phyloP scores from a whole-genome alignment of 2,113 vertebrate genomes.

The Anas platyrhynchos region DNA sequence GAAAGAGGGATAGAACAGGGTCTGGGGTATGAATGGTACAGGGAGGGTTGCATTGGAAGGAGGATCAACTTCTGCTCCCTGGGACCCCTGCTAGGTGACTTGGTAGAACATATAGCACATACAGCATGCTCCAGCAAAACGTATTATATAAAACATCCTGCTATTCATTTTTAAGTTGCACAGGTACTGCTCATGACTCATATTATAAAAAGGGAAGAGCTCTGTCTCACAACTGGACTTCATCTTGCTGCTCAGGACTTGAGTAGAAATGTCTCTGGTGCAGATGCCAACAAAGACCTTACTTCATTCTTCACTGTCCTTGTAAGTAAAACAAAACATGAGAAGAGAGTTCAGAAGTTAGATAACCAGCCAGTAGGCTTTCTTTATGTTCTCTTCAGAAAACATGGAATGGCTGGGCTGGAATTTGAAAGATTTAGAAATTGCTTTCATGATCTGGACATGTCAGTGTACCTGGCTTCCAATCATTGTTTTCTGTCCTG shows the following conservation, averaged over 20 bases:
- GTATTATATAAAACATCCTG: not conserved
- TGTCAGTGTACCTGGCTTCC: not conserved
- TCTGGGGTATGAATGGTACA: not conserved
- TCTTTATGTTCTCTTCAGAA: not conserved
- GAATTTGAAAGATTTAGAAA: not conserved
- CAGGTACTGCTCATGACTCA: not conserved
- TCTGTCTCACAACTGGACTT: not conserved
- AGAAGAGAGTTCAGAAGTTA: not conserved
- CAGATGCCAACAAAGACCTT: not conserved
- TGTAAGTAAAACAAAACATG: not conserved
- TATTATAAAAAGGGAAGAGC: not conserved
- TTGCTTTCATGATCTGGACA: not conserved
- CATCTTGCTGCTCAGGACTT: not conserved
- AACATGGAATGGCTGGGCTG: not conserved
- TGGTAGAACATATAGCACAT: too few relatives aligned
- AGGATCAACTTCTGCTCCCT: rapidly evolving
- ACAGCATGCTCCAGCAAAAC: not conserved
- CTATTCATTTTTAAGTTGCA: not conserved
- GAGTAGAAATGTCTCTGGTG: not conserved
- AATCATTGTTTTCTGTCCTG: not conserved
- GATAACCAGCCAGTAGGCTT: not conserved
- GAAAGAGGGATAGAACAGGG: not conserved
- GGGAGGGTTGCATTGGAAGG: not conserved
- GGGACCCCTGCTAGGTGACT: not conserved
- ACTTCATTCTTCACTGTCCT: not conserved